phyloP scores from a whole-genome alignment of 2,888 invertebrate species.

The Vanessa cardui region DNA sequence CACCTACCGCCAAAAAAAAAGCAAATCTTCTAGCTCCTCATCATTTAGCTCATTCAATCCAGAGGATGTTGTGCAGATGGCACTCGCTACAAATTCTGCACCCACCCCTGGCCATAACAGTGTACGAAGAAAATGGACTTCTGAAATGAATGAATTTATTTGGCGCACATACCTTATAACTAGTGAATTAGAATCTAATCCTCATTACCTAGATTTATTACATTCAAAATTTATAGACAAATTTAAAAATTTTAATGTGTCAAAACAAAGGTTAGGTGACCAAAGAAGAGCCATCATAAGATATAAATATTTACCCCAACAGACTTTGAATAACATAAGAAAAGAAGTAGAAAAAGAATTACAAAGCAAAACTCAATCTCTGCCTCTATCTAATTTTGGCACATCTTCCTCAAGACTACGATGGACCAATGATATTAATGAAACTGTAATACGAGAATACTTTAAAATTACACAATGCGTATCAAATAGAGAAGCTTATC shows the following conservation, averaged over 20 bases:
- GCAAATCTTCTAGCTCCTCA: no score
- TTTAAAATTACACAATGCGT: conserved; percentile 30
- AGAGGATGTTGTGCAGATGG: conserved; percentile 30
- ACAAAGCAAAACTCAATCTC: background rate
- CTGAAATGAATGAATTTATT: conserved; percentile 34
- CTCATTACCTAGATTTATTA: conserved; percentile 29
- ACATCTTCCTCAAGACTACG: conserved; percentile 15
- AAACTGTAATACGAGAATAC: conserved; percentile 29
- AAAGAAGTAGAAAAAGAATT: background rate
- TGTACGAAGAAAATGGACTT: conserved; percentile 33
- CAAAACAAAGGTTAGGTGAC: conserved; percentile 41
- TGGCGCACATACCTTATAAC: conserved; percentile 29
- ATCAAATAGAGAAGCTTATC: conserved; percentile 28
- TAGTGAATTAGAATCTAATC: conserved; percentile 20
- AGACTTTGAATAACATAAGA: background rate
- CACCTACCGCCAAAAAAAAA: no score
- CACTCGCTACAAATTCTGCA: conserved; percentile 21
- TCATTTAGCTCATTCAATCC: background rate
- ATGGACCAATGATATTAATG: conserved; percentile 34
- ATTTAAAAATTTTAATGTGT: conserved; percentile 37
- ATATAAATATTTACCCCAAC: conserved; percentile 27
- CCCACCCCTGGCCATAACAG: conserved; percentile 27
- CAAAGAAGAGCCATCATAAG: conserved; percentile 39
- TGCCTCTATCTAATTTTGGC: background rate
- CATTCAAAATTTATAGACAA: conserved; percentile 32